Evolutionary conservation across 2,113 vertebrate genomes (phyloP).

Genomic region (Piaya cayana): DNA sequence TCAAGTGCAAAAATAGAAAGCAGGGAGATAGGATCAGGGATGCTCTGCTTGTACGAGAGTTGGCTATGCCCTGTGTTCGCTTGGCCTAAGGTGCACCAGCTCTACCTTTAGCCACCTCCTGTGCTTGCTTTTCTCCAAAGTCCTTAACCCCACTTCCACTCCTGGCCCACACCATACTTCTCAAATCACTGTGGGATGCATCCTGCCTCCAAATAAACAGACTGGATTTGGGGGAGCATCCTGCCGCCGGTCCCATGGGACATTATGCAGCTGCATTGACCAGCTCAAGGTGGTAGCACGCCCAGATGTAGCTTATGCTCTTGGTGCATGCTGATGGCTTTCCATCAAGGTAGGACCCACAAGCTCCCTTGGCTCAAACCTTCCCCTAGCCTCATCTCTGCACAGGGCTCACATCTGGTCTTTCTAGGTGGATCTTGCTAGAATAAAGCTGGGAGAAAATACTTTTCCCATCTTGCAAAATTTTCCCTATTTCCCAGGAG

Average conservation of each 20-base stretch:
- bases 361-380: not conserved
- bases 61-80: not conserved
- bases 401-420: not conserved
- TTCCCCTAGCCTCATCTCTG: not conserved
- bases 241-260: not conserved
- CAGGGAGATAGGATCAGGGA: slow-evolving; percentile 37
- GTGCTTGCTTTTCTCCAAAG: not conserved
- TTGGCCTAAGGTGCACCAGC: not conserved
- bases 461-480: fast-evolving
- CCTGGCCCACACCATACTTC: not conserved
- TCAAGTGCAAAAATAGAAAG: slow-evolving; percentile 20
- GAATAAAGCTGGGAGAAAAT: not conserved
- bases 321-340: not conserved
- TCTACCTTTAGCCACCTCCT: not conserved
- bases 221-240: not conserved
- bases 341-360: not conserved
- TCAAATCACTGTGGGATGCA: fast-evolving
- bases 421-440: not conserved
- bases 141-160: not conserved
- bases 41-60: not conserved
- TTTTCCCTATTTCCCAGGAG: not conserved
- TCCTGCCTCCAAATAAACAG: not conserved
- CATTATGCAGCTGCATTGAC: fast-evolving
- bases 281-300: fast-evolving
- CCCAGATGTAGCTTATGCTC: not conserved